Percentiles rank a stretch among this genome's conserved stretches.
phyloP scores from a whole-genome alignment of 2,888 invertebrate species.

The Drosophila algonquin region DNA sequence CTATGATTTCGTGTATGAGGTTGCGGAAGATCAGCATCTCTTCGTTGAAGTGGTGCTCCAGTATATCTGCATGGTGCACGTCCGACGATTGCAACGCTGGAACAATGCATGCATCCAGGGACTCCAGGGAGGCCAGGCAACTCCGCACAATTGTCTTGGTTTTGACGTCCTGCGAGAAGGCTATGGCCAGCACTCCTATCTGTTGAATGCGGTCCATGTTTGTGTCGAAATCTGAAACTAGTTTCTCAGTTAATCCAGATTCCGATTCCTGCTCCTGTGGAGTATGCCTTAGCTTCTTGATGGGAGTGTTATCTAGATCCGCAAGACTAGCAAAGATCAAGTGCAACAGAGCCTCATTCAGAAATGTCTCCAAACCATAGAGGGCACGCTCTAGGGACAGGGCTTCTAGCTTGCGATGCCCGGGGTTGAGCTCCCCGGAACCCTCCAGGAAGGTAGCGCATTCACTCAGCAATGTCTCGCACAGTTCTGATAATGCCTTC shows the following conservation, averaged over 20 bases:
- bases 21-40: constrained; percentile 77
- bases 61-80: constrained; percentile 67
- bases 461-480: constrained; percentile 78
- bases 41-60: constrained; percentile 81
- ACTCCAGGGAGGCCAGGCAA: constrained; percentile 82
- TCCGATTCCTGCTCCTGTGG: constrained; percentile 34
- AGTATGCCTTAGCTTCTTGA: constrained; percentile 65
- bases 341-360: constrained; percentile 81
- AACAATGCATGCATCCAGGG: constrained; percentile 80
- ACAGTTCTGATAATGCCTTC: constrained; percentile 77
- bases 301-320: constrained; percentile 71
- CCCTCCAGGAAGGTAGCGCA: constrained; percentile 78
- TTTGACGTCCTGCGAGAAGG: constrained; percentile 77
- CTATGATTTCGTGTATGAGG: constrained; percentile 81
- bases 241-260: constrained; percentile 46
- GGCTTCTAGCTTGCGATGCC: constrained; percentile 79
- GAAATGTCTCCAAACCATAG: constrained; percentile 77
- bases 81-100: constrained; percentile 75
- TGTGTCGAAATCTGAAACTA: constrained; percentile 80
- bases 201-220: constrained; percentile 82
- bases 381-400: constrained; percentile 79
- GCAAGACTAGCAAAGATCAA: constrained; percentile 74
- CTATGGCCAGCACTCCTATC: constrained; percentile 82
- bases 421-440: constrained; percentile 61
- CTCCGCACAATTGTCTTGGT: constrained; percentile 81